Evolutionary conservation across 2,888 invertebrate species (phyloP).

Genomic region (Chesias legatella): DNA sequence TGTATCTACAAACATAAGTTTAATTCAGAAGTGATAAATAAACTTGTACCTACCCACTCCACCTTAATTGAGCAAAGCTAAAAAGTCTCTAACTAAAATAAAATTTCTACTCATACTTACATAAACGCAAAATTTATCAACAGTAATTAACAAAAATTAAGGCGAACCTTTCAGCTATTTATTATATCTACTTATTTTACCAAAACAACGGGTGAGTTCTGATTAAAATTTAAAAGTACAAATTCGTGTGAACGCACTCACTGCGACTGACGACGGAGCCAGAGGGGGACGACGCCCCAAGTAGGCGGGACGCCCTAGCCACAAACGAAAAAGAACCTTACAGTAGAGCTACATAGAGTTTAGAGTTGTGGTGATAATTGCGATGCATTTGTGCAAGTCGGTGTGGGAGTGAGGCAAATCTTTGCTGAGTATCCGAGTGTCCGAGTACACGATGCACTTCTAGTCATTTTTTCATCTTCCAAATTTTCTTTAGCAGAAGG

Average conservation of each 20-base stretch:
- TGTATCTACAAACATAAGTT: no score
- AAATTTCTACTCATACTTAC: no score
- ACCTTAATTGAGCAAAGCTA: no score
- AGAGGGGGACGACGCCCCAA: constrained; percentile 74
- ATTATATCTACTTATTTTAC: constrained; percentile 29
- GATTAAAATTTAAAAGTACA: constrained; percentile 77
- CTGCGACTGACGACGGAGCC: constrained; percentile 56
- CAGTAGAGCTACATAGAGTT: constrained; percentile 7
- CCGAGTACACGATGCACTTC: constrained; percentile 53
- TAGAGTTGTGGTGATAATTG: constrained; percentile 13
- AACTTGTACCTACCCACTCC: no score
- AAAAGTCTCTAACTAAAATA: no score
- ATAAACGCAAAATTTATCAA: constrained; percentile 25
- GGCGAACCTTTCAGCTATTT: constrained; percentile 33
- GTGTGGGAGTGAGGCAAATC: constrained; percentile 62
- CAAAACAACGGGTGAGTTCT: constrained; percentile 66
- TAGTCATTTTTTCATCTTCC: constrained; percentile 51
- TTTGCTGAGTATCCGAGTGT: constrained; percentile 69
- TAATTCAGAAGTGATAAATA: no score
- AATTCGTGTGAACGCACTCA: constrained; percentile 68
- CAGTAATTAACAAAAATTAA: no score
- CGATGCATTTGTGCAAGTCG: constrained; percentile 66
- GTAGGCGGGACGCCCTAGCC: constrained; percentile 61
- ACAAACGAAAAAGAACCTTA: constrained; percentile 41
- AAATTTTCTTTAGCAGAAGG: constrained; percentile 26